A percentile compares a stretch with the other conserved stretches of the same genome.
Evolutionary conservation across 2,113 vertebrate species (phyloP).

Genomic region (Sinocyclocheilus rhinocerous): DNA sequence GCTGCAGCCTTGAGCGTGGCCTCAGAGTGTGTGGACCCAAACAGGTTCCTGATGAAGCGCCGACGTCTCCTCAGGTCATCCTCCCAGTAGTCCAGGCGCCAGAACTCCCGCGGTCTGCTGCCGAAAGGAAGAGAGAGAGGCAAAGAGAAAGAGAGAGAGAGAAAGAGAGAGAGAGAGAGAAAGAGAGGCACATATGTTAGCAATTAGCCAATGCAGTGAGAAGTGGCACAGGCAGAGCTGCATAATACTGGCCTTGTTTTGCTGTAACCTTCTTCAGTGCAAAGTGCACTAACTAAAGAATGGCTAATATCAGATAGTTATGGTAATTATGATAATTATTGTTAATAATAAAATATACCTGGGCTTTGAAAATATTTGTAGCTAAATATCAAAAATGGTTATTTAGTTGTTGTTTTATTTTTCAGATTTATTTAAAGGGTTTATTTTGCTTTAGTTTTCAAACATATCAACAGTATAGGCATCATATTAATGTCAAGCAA

Average conservation of each 20-base stretch:
- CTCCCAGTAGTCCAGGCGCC: conserved; percentile 99
- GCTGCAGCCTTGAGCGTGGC: conserved; percentile 90
- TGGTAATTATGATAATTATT: neutral
- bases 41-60: conserved; percentile 95
- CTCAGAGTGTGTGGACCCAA: conserved; percentile 96
- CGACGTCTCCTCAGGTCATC: conserved; percentile 99
- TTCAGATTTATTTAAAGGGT: neutral
- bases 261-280: neutral
- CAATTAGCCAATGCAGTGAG: conserved; percentile 95
- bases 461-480: neutral
- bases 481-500: neutral
- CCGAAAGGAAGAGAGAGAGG: conserved; percentile 78
- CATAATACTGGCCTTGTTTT: conserved; percentile 95
- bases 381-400: neutral
- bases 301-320: neutral
- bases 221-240: conserved; percentile 79
- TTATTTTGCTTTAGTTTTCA: neutral
- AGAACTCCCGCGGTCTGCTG: conserved; percentile 97
- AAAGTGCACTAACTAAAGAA: conserved; percentile 7
- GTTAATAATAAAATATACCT: neutral
- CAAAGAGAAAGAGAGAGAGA: conserved; percentile 70
- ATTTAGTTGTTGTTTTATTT: neutral
- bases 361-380: neutral
- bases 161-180: neutral
- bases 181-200: conserved; percentile 89